Evolutionary conservation across 2,888 invertebrate species (phyloP), one percentile per base, ranked within the genome.

Genomic region (Microctonus aethiopoides): DNA sequence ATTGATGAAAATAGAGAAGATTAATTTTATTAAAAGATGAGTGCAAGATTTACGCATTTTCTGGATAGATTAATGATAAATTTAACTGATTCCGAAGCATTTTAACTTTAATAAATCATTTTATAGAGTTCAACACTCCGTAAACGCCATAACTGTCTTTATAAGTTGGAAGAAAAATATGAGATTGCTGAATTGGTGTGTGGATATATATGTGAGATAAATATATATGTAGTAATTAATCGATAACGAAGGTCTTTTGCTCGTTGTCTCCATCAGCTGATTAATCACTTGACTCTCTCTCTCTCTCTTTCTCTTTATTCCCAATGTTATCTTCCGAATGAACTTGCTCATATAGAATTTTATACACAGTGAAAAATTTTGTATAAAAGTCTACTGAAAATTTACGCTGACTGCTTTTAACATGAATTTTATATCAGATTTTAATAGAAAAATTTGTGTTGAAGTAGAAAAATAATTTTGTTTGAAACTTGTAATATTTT

Each of bases 261-360:
- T 22, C 54, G 11, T 11, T 26, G 54, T 26, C 13, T 22, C n/a
- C 26, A 24, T 26, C 29, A 6, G 57, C n/a, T 32, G 57, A 57
- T 34, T 57, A 57, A 57, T 57, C 57, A 34, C 26, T 57, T 20
- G 57, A 57, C 20, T 34, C n/a, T n/a, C n/a, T n/a, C n/a, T n/a
- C n/a, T n/a, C n/a, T n/a, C n/a, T n/a, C n/a, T n/a, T n/a, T n/a
- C 13, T 34, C 16, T 10, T 9, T n/a, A 57, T 26, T 54, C n/a
- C 22, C 10, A 57, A 29, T 16, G 16, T 57, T 32, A 32, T 57
- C 34, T 32, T 16, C 32, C 32, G 34, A 57, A 24, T 29, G 57
- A 34, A 34, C 34, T 34, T 16, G 34, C 10, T 57, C 32, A 57
- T 57, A 32, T 6, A 16, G 24, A 24, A 54, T 13, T 54, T 11